Evolutionary conservation across 1,140 invertebrate genomes (phyloP), one percentile per base, ranked within the genome.

Genomic region (Stegodyphus dumicola): DNA sequence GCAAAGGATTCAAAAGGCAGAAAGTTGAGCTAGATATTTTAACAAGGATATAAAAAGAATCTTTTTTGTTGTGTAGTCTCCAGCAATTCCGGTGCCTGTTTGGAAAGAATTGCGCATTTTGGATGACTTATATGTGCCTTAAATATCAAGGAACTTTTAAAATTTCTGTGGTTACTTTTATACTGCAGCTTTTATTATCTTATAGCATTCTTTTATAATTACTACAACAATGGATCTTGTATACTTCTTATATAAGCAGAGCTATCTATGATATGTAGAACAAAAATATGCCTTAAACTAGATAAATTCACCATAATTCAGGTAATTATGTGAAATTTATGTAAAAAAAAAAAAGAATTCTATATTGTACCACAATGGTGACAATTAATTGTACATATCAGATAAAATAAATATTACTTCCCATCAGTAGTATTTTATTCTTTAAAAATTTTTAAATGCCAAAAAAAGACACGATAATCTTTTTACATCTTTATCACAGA

Each of bases 1-100:
- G 87, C 92, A 90, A 84, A 84, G 91, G 73, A 92, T 92, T 69
- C 91, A 90, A 84, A 89, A 92, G 48, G 83, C 86, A 7, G 85
- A 85, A 60, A 85, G 81, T 85, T 85, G 81, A 85, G 49, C 69
- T 15, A 7, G 69, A 48, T 71, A 48, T 51, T 49, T 71, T 51
- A 13, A 51, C 11, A 52, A 51, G 49, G 65, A 51, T 78, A 33
- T 33, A 33, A 33, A 33, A 33, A 33, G 33, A 60, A 15, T 53
- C 17, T 69, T 7, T 15, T 15, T 17, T 15, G 7, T 6, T 53
- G 11, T 54, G 66, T 53, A 54, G 77, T 79, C 51, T 9, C 17
- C 77, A 79, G 77, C 65, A 51, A 79, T 51, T 77, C 33, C 65
- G 17, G 15, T 71, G 70, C 70, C n/a, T 75, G 54, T 15, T 49